Conservation (phyloP, 2,113 vertebrate genomes). For the Corythornis madagascariensis region DNA sequence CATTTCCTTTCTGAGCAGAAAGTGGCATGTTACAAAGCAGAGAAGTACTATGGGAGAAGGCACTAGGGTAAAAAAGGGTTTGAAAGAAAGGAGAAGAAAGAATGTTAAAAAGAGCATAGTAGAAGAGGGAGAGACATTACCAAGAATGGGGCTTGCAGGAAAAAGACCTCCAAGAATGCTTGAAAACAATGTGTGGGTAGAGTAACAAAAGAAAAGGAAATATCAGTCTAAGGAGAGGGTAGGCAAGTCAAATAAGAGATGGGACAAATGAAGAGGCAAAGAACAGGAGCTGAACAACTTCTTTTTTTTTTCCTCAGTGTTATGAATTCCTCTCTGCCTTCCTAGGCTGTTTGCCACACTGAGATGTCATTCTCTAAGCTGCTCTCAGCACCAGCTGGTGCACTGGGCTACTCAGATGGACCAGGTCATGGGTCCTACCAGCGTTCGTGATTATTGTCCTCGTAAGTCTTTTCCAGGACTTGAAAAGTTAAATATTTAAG, state of each 20-base stretch:
- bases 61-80: background rate
- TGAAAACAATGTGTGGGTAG: background rate
- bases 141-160: background rate
- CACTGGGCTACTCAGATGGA: background rate
- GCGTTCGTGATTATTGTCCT: background rate
- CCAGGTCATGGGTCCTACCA: fast-evolving
- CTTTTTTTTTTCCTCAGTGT: background rate
- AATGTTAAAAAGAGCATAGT: background rate
- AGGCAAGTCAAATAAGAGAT: background rate
- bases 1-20: background rate
- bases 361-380: background rate
- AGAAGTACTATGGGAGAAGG: background rate
- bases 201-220: background rate
- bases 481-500: background rate
- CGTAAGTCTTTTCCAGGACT: background rate
- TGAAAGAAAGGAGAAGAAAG: background rate
- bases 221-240: background rate
- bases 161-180: background rate
- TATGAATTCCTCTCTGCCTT: background rate
- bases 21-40: background rate
- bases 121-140: background rate
- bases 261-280: background rate
- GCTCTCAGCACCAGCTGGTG: background rate
- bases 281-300: background rate
- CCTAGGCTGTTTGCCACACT: fast-evolving